These are phyloP conservation scores for Myioborus melanocephalus DNA, from an alignment of 2,797 vertebrate species.

Conservation along the genomic window DNA sequence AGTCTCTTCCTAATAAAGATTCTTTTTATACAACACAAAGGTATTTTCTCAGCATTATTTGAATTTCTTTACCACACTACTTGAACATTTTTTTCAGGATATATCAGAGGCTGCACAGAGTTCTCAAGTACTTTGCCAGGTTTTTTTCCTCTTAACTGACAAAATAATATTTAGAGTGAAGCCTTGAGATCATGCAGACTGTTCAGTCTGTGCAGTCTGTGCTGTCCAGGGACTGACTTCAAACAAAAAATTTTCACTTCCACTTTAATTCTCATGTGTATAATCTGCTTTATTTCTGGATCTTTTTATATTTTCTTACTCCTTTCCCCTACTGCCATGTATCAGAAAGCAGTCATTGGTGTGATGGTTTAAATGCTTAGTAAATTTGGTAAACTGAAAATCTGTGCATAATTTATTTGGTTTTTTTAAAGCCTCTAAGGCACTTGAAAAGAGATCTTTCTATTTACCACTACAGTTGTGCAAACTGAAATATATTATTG, in stretches of 20 bases:
- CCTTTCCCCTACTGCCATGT: neutral
- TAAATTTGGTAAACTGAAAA: neutral
- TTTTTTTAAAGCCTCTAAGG: neutral
- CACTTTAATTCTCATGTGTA: neutral
- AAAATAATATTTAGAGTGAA: neutral
- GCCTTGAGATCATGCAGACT: neutral
- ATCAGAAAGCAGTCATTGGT: neutral
- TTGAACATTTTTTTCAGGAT: neutral
- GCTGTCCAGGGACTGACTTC: neutral
- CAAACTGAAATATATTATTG: neutral
- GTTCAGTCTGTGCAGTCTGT: neutral
- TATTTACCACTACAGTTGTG: neutral
- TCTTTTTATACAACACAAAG: neutral
- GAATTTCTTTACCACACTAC: neutral
- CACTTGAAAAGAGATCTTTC: neutral
- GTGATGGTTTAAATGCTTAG: neutral
- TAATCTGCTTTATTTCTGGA: neutral
- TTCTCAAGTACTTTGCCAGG: neutral
- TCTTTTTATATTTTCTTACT: neutral
- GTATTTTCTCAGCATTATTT: neutral
- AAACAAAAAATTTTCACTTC: neutral
- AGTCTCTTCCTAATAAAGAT: neutral
- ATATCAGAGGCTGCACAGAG: neutral
- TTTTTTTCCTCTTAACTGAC: neutral
- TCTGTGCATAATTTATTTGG: neutral